Evolutionary conservation across 2,113 vertebrate genomes (phyloP), one percentile per base, ranked within the genome.

Genomic region (Melanotaenia duboulayi): DNA sequence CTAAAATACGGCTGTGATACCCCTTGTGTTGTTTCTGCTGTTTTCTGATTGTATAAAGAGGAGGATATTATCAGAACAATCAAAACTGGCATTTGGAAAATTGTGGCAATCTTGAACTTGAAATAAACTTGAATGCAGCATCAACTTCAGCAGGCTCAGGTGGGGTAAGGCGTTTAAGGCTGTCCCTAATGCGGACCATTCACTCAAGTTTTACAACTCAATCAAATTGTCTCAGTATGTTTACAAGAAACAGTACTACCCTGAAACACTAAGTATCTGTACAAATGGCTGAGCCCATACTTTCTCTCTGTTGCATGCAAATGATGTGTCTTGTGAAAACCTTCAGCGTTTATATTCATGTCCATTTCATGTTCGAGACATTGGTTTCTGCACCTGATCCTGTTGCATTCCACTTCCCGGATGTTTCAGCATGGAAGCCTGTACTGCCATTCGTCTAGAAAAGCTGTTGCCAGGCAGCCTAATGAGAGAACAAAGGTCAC

Each of bases 231-330:
- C 92, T 85, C 61, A 76, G 86, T 59, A 93, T 93, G 93, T 94
- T 94, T 94, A 94, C 94, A 90, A 91, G 78, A 90, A 90, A 87
- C 89, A 90, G 87, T 89, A 91, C 92, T 91, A 92, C 92, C 92
- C 90, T 88, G 82, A 83, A 89, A 87, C 85, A 88, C 82, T 77
- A 65, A 87, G 80, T 83, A 86, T 87, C 88, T 94, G 92, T 94
- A 94, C 86, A 94, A 93, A 94, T 82, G 87, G 85, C 83, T 71
- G 69, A 90, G 85, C 78, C 82, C 88, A 89, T 89, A 78, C 74
- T 85, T 91, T 91, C 89, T 93, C 90, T 93, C 90, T 94, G 94
- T 95, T 93, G 94, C 94, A 94, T 94, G 94, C 93, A 92, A 93
- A 93, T 90, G 80, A 92, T 83, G 90, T 93, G 92, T 94, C 92